Evolutionary conservation across 2,888 invertebrate species (phyloP), one percentile per base, ranked within the genome.

Genomic region (Tenthredo livida): DNA sequence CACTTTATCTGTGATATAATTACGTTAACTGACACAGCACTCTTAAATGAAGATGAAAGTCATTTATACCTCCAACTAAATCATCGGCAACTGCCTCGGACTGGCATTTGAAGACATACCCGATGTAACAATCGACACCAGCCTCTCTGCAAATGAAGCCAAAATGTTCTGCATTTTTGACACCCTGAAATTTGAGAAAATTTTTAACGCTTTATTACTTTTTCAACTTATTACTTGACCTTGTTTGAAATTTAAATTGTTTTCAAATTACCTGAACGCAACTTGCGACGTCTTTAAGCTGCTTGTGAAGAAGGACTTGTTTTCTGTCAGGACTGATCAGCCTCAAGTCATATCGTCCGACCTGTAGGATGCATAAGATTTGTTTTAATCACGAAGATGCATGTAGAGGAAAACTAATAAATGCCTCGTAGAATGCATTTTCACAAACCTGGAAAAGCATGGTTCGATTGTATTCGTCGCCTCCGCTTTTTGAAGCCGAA

Each of bases 321-420:
- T 99, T 99, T 85, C 98, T 95, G 92, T 99, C 98, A 0, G 98
- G 98, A 90, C 98, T 98, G 87, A 99, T 98, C 6, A 99, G 95
- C 73, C 98, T 96, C 15, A 99, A 94, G 92, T 99, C 98, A 37
- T 96, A 95, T 73, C 97, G 95, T 7, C 98, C 98, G 9, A 99
- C 97, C 94, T 97, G 94, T 75, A 91, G 90, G 61, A 21, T 37
- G 73, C 6, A 72, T 3, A 12, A 43, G n/a, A n/a, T 65, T 58
- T 47, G 33, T 40, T n/a, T 47, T 17, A 85, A 40, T 43, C 21
- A 17, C 47, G 25, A 58, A 80, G 25, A 61, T 61, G 21, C 6
- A 25, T 21, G 21, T 47, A 40, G 15, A 33, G 21, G 10, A 2
- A 50, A 72, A 78, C 21, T 4, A 82, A 15, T 7, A 33, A 25